A percentile compares a stretch with the other conserved stretches of the same genome.
These are phyloP conservation scores for Perca fluviatilis DNA, from an alignment of 2,113 vertebrate species.

Conservation along the genomic window DNA sequence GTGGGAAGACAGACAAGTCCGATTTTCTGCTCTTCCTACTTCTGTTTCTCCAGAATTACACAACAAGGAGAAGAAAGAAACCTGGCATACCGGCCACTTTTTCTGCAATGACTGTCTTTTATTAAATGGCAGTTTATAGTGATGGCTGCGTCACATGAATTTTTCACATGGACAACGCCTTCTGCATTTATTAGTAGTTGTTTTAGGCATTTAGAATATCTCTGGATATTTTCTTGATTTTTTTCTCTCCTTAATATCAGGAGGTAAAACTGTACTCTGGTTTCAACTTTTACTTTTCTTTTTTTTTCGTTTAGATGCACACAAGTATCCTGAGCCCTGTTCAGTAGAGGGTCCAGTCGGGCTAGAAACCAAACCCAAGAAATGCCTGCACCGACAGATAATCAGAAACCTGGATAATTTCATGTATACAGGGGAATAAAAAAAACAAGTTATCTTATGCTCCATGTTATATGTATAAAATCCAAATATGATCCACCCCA, in stretches of 20 bases:
- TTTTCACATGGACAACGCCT: not conserved
- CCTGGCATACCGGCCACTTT: not conserved
- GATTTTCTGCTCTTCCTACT: constrained; percentile 17
- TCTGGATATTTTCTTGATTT: not conserved
- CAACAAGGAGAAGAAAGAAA: constrained; percentile 30
- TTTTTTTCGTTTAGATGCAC: not conserved
- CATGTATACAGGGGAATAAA: not conserved
- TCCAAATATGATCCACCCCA: not conserved
- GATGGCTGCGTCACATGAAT: not conserved
- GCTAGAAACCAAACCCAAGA: not conserved
- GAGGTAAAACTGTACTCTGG: constrained; percentile 4
- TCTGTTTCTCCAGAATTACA: constrained; percentile 49
- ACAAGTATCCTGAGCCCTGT: not conserved
- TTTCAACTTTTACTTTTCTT: not conserved
- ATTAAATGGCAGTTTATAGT: not conserved
- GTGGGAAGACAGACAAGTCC: constrained; percentile 43
- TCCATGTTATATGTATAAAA: not conserved
- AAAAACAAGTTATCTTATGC: not conserved
- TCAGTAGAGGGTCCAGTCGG: not conserved
- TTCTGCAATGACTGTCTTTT: not conserved
- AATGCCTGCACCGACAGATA: not conserved
- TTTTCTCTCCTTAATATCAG: not conserved
- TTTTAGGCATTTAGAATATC: not conserved
- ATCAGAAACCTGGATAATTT: not conserved
- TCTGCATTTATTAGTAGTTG: not conserved